A percentile compares a stretch with the other conserved stretches of the same genome.
phyloP scores from a whole-genome alignment of 2,888 invertebrate species.

The Corbicula japonica region DNA sequence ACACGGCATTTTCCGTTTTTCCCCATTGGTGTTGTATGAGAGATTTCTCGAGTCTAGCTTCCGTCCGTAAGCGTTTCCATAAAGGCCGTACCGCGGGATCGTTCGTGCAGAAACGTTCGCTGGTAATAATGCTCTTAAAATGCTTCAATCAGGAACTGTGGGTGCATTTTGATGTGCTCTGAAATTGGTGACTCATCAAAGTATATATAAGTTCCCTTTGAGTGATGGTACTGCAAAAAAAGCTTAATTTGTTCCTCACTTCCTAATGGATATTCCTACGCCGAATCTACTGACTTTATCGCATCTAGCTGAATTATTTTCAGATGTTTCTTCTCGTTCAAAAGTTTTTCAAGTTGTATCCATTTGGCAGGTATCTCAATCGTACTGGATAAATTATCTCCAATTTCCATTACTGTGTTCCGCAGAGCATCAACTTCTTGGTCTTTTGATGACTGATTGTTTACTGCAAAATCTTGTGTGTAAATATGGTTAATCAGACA shows the following conservation, averaged over 20 bases:
- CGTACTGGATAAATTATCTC: not conserved
- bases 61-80: slow-evolving; percentile 7
- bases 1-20: slow-evolving; percentile 2
- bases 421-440: not conserved
- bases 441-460: not conserved
- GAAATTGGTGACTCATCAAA: slow-evolving; percentile 26
- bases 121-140: slow-evolving; percentile 34
- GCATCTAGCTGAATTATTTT: slow-evolving; percentile 21
- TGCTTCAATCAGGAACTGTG: slow-evolving; percentile 39
- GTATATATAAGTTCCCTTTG: slow-evolving; percentile 23
- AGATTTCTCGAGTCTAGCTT: slow-evolving; percentile 13
- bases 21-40: slow-evolving; percentile 15
- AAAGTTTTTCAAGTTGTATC: slow-evolving; percentile 20
- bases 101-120: slow-evolving; percentile 19
- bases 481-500: not conserved
- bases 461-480: not conserved
- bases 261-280: slow-evolving; percentile 3
- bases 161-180: slow-evolving; percentile 22
- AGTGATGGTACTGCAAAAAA: slow-evolving; percentile 33
- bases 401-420: not conserved
- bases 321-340: slow-evolving; percentile 5
- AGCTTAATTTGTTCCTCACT: slow-evolving; percentile 17
- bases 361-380: slow-evolving; percentile 29
- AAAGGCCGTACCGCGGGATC: not conserved
- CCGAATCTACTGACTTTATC: slow-evolving; percentile 7